These are phyloP conservation scores for Todus mexicanus DNA, from an alignment of 2,797 vertebrate species.

Conservation along the genomic window DNA sequence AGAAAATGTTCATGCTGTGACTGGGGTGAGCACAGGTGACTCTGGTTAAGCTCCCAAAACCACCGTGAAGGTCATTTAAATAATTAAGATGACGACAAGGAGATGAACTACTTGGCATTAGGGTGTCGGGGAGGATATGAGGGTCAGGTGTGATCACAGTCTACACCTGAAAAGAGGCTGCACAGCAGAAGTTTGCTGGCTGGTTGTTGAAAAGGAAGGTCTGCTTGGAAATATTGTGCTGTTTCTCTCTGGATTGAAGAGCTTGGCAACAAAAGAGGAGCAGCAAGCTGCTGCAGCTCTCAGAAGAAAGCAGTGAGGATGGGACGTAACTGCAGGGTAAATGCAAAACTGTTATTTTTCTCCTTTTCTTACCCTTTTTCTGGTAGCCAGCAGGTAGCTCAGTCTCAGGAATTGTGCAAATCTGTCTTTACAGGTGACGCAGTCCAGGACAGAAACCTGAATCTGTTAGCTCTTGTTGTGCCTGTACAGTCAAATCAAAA, in stretches of 20 bases:
- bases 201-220: background rate
- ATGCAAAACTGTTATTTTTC: background rate
- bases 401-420: constrained; percentile 53
- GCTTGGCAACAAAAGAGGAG: background rate
- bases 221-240: background rate
- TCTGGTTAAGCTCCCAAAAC: background rate
- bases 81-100: background rate
- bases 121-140: background rate
- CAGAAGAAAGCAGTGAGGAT: background rate
- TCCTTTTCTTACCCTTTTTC: constrained; percentile 36
- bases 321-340: background rate
- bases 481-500: background rate
- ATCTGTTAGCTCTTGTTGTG: constrained; percentile 28
- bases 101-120: background rate
- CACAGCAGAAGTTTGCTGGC: no score
- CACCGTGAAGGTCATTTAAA: background rate
- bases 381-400: background rate
- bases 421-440: constrained; percentile 59
- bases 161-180: background rate
- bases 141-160: background rate
- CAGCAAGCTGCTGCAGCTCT: no score
- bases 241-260: background rate
- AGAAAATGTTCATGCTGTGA: background rate
- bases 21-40: background rate
- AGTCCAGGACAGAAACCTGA: constrained; percentile 46